These are phyloP conservation scores for Heliornis fulica DNA, from an alignment of 2,113 vertebrate genomes.

Conservation along the genomic window DNA sequence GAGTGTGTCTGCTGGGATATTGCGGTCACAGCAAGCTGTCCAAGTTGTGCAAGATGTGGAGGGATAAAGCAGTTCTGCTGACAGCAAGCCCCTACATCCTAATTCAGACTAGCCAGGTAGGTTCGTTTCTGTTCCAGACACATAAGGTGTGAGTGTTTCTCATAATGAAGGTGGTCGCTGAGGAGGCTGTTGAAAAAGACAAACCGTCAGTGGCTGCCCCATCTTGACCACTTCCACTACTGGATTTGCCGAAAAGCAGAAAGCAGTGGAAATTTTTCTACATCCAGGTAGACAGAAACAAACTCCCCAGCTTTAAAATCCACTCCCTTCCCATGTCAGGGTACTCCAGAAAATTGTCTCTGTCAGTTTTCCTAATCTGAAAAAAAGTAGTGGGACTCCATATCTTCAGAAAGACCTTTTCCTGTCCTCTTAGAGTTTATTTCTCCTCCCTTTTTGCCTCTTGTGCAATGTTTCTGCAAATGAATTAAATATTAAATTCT, in stretches of 20 bases:
- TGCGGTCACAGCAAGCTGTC: background rate
- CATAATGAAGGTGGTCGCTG: background rate
- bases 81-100: background rate
- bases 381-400: background rate
- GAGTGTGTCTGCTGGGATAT: background rate
- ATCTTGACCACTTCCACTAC: background rate
- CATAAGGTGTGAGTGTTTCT: background rate
- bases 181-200: background rate
- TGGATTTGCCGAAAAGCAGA: background rate
- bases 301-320: background rate
- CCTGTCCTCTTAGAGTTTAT: background rate
- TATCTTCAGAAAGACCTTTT: background rate
- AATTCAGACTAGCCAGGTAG: background rate
- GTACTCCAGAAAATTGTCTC: accelerated
- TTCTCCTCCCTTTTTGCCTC: background rate
- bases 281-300: background rate
- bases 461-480: background rate
- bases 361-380: background rate
- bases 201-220: background rate
- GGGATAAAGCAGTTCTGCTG: background rate
- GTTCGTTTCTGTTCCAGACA: background rate
- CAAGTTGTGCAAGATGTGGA: background rate
- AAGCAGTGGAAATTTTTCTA: background rate
- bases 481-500: background rate
- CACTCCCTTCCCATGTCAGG: background rate